Evolutionary conservation across 92 coral and sea anemone genomes (phyloP).

Genomic region (Meandrina meandrites): DNA sequence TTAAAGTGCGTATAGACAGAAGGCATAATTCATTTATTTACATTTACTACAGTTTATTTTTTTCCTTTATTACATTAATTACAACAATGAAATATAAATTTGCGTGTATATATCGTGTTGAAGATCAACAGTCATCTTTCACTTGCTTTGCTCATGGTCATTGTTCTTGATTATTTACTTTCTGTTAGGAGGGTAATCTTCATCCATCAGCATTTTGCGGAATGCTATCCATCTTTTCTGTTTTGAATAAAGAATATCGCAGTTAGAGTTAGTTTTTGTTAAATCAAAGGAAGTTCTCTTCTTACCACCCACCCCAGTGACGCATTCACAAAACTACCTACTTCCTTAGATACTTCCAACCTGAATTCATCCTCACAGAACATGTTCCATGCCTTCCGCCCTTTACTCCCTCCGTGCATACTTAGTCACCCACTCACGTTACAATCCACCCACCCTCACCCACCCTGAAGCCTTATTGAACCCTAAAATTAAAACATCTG

Average conservation of each 20-base stretch:
- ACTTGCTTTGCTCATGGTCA: not conserved
- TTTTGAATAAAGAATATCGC: not conserved
- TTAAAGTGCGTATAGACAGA: not conserved
- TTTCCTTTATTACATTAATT: not conserved
- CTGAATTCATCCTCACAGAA: too few species aligned
- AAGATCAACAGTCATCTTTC: not conserved
- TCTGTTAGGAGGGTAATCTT: not conserved
- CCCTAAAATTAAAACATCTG: too few species aligned
- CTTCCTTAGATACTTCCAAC: too few species aligned
- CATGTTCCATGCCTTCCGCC: too few species aligned
- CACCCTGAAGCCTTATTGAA: too few species aligned
- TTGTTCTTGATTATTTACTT: not conserved
- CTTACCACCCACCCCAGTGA: too few species aligned
- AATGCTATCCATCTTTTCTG: constrained; percentile 2
- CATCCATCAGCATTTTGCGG: not conserved
- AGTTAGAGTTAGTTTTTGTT: not conserved
- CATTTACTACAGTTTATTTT: not conserved
- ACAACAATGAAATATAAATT: not conserved
- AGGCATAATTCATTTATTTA: not conserved
- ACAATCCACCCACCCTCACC: too few species aligned
- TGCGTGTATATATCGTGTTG: not conserved
- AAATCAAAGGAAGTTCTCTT: not conserved
- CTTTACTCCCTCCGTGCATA: too few species aligned
- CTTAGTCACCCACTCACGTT: too few species aligned
- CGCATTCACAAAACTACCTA: too few species aligned